Evolutionary conservation across 2,113 vertebrate species (phyloP).

Genomic region (Gnathonemus echidnorhynchus): DNA sequence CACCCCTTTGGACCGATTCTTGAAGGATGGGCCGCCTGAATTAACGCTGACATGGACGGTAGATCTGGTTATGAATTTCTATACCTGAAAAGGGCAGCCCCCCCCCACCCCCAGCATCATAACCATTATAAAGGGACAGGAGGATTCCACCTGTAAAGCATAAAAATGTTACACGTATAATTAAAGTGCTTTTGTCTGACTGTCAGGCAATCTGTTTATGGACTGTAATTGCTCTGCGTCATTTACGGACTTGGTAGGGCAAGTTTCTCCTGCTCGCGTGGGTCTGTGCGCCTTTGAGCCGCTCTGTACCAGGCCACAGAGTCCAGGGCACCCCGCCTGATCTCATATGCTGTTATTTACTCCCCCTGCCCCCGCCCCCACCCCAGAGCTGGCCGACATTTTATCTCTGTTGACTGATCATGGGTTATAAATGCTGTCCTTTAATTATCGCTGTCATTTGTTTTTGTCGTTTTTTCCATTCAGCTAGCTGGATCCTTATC

Average conservation of each 20-base stretch:
- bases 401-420: background rate
- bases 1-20: background rate
- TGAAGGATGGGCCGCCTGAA: background rate
- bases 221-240: background rate
- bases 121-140: background rate
- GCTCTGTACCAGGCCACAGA: background rate
- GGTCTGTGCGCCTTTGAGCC: background rate
- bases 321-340: background rate
- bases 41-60: background rate
- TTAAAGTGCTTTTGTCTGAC: slow-evolving; percentile 3
- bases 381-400: background rate
- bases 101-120: background rate
- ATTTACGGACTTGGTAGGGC: background rate
- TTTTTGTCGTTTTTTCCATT: background rate
- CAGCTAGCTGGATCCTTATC: no score
- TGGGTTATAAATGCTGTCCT: background rate
- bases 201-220: background rate
- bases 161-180: background rate
- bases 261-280: background rate
- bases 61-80: background rate
- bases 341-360: background rate
- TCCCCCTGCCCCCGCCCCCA: background rate
- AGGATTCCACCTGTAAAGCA: background rate
- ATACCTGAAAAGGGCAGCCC: background rate
- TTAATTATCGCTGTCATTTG: slow-evolving; percentile 2